Evolutionary conservation across 35 echinoderm and acorn worm species (phyloP), one percentile per base, ranked within the genome.

Genomic region (Heliocidaris tuberculata): DNA sequence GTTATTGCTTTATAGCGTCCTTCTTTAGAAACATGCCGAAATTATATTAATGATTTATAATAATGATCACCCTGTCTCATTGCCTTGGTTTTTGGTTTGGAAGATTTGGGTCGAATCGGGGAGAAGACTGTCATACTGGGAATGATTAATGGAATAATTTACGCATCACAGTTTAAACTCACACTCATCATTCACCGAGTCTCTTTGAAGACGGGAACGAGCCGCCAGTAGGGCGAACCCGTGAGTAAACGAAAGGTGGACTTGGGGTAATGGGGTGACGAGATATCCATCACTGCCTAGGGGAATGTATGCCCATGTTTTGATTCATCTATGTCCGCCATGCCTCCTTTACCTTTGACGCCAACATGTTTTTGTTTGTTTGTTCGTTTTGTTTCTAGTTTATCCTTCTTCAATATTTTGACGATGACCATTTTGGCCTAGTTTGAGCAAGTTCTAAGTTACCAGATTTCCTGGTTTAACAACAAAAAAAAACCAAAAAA

Each of bases 131-230:
- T 48, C 47, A 48, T n/a, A 15, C 31, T 48, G 87, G 87, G 13
- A 89, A 89, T 89, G 87, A 89, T 89, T 89, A 89, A 89, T 89
- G 87, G 87, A 89, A 89, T 89, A 89, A 89, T 89, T 89, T 89
- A 89, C 87, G 87, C 87, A 42, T 89, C 87, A 89, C 47, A 32
- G 47, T 89, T 47, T 30, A 89, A 89, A 89, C 87, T 89, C 47
- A 89, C 87, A 89, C 31, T 89, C 87, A 89, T 89, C 87, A 89
- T 42, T 89, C 87, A 89, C 31, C 65, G 65, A 78, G 65, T 78
- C 17, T 78, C 65, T 78, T 78, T 78, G 65, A 78, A 78, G 65
- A 78, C 27, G 65, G 65, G 65, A 78, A 0, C 65, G 65, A 78
- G 65, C 65, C 65, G 65, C 65, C 19, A 78, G 65, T n/a, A 19